Conservation (phyloP, 2,888 invertebrate genomes). For the Herminia tarsipennalis region DNA sequence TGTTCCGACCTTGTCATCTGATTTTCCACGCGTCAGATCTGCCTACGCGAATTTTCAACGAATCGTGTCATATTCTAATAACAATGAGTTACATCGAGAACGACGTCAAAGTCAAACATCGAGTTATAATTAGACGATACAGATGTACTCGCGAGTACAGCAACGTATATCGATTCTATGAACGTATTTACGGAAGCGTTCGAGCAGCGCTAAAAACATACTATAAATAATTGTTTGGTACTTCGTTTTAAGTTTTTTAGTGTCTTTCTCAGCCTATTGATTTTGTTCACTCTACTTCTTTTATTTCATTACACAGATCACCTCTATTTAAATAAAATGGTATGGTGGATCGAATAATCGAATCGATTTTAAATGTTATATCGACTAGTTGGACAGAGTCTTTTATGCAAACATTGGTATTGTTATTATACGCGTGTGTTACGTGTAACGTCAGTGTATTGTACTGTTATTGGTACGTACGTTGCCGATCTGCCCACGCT, state of each 20-base stretch:
- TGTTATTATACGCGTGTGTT: too few species aligned
- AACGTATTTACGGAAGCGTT: constrained; percentile 44
- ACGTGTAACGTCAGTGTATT: too few species aligned
- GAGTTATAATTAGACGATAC: constrained; percentile 48
- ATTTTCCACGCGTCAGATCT: constrained; percentile 53
- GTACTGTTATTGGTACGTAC: constrained; percentile 30
- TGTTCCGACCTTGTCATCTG: constrained; percentile 49
- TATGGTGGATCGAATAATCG: too few species aligned
- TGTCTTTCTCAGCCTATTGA: constrained; percentile 23
- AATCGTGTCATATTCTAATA: constrained; percentile 54
- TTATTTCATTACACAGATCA: neutral
- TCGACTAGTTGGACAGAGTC: too few species aligned
- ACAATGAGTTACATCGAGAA: constrained; percentile 47
- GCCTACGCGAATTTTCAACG: constrained; percentile 56
- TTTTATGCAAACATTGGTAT: too few species aligned
- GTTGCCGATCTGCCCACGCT: constrained; percentile 36
- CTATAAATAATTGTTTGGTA: constrained; percentile 39
- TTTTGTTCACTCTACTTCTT: neutral
- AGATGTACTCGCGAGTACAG: constrained; percentile 35
- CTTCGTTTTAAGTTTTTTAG: constrained; percentile 31
- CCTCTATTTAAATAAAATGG: neutral
- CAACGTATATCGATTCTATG: constrained; percentile 36
- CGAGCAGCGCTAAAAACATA: constrained; percentile 39
- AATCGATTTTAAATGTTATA: too few species aligned
- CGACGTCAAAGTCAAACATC: constrained; percentile 47